Base-by-base conservation (phyloP, 2,888 invertebrate genomes). In the Steromphala cineraria region DNA sequence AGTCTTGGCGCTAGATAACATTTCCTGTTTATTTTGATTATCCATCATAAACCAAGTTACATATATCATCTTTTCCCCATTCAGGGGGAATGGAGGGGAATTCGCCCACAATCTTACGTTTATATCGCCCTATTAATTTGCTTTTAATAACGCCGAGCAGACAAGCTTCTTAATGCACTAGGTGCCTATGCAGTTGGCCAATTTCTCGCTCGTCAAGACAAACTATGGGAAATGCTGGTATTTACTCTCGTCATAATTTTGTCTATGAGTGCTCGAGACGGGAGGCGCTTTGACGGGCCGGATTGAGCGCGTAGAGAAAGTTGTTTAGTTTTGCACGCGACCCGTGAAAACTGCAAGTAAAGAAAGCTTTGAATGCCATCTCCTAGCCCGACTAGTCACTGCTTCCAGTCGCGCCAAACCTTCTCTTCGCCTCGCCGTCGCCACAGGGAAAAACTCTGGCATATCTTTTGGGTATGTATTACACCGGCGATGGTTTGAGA, bases 121-220 rank as follows among this genome's bases (percentile, higher is more conserved):
- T 71, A 71, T 71, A 71, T 71, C 71, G 71, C 71, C 36, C 36
- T 71, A 71, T 71, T 71, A 71, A 71, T 71, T 71, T 71, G 71
- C 71, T 71, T 71, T 71, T 71, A 71, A 71, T 71, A 71, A 71
- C 71, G 36, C 31, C 19, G 40, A 36, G 36, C 36, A 71, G 71
- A 71, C 71, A 19, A 36, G 28, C 71, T 71, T 71, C 71, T 71
- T 31, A 40, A 71, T 36, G 71, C 71, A 36, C 36, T 36, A 28
- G 71, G 71, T 71, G 31, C 71, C 71, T 71, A 40, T 40, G 40
- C 31, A 8, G 28, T 71, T 36, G 19, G 40, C 71, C 71, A 71
- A 71, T 71, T 71, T 40, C 71, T 28, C 71, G 71, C 71, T 71
- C 71, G 71, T 71, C 71, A 71, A 62, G 71, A 71, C 28, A 40